Evolutionary conservation across 2,113 vertebrate species (phyloP).

Genomic region (Phaetusa simplex): DNA sequence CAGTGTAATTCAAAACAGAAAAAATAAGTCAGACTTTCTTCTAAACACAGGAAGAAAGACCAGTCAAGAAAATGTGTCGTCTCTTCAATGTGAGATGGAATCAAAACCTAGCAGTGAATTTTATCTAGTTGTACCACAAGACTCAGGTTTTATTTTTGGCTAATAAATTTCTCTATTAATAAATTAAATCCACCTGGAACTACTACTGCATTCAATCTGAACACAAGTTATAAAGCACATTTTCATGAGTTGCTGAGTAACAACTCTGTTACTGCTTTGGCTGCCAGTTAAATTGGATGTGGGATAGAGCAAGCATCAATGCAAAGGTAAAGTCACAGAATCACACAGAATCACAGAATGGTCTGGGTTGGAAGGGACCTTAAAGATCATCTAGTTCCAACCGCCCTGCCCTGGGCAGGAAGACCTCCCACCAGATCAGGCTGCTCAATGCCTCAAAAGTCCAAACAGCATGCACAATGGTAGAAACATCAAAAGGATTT

Average conservation of each 20-base stretch:
- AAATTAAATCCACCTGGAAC: neutral
- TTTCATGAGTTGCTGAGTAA: neutral
- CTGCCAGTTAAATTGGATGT: neutral
- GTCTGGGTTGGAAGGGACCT: too few relatives aligned
- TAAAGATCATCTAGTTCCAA: too few relatives aligned
- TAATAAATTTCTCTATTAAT: neutral
- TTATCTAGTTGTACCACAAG: neutral
- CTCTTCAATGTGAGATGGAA: neutral
- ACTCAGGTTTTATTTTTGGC: neutral
- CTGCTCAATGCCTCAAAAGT: too few relatives aligned
- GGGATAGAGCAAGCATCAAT: neutral
- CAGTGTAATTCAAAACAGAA: neutral
- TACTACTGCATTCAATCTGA: neutral
- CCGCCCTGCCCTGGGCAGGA: too few relatives aligned
- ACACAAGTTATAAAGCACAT: neutral
- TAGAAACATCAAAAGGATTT: neutral
- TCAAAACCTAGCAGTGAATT: neutral
- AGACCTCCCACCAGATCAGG: too few relatives aligned
- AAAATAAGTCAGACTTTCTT: neutral
- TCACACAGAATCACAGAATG: too few relatives aligned
- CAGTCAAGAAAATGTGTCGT: neutral
- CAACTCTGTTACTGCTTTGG: neutral
- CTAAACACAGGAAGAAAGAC: neutral
- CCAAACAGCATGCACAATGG: neutral
- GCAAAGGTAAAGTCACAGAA: neutral